Evolutionary conservation across 1,140 invertebrate species (phyloP).

Genomic region (Radopholus similis): DNA sequence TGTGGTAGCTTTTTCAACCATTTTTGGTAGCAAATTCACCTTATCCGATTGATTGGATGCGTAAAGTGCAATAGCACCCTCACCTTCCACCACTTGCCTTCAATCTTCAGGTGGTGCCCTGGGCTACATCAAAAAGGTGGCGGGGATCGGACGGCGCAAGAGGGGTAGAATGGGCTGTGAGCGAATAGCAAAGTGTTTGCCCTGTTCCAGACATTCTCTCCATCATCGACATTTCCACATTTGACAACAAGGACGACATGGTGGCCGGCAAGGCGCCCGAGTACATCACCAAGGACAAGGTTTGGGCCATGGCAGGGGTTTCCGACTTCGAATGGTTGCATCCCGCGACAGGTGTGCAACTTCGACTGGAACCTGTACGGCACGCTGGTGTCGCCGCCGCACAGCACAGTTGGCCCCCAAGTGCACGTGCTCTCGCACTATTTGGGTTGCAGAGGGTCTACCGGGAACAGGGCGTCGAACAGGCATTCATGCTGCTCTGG

Average conservation of each 20-base stretch:
- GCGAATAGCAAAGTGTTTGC: background rate
- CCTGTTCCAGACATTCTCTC: conserved; percentile 16
- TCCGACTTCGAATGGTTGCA: conserved; percentile 61
- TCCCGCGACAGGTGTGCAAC: conserved; percentile 69
- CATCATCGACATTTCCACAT: conserved; percentile 56
- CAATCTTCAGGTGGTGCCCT: conserved; percentile 43
- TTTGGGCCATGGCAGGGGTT: background rate
- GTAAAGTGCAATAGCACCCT: too few species aligned
- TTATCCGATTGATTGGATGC: too few species aligned
- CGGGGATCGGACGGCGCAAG: conserved; percentile 44
- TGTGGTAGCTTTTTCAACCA: too few species aligned
- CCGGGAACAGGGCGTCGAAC: conserved; percentile 78
- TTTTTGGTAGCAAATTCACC: background rate
- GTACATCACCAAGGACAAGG: conserved; percentile 60
- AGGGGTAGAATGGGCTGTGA: conserved; percentile 7
- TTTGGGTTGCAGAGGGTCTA: conserved; percentile 72
- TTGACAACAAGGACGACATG: conserved; percentile 51
- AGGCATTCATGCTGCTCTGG: conserved; percentile 88
- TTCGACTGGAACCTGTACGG: conserved; percentile 71
- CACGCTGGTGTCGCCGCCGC: conserved; percentile 81
- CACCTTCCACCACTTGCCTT: background rate
- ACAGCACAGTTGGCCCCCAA: conserved; percentile 68
- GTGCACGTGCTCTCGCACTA: background rate
- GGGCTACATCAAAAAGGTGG: conserved; percentile 51
- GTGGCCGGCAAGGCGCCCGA: conserved; percentile 51